Evolutionary conservation across 2,113 vertebrate genomes (phyloP).

Genomic region (Rutilus rutilus): DNA sequence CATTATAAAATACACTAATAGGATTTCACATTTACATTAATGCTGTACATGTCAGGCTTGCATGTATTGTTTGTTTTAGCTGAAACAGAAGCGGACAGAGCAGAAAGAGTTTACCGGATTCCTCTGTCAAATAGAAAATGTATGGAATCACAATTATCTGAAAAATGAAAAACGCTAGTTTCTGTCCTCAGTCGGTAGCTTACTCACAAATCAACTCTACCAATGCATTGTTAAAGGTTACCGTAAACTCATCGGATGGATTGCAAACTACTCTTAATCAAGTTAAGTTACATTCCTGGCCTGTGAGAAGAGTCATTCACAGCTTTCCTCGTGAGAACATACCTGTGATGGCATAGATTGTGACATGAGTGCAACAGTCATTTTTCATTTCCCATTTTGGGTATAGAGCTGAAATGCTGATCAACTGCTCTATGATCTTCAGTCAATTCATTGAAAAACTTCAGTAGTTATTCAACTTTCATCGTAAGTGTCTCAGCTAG

Average conservation of each 20-base stretch:
- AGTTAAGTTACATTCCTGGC: constrained; percentile 8
- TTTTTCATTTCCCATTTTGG: constrained; percentile 2
- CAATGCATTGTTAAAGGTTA: neutral
- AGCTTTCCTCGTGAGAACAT: neutral
- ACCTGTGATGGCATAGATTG: neutral
- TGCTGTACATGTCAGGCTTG: neutral
- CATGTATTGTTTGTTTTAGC: neutral
- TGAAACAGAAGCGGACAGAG: neutral
- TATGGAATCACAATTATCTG: constrained; percentile 16
- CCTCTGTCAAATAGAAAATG: neutral
- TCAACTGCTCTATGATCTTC: neutral
- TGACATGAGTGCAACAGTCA: neutral
- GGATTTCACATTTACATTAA: neutral
- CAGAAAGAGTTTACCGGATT: neutral
- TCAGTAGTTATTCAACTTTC: neutral
- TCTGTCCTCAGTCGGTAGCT: constrained; percentile 1
- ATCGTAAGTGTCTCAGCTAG: neutral
- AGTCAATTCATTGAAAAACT: neutral
- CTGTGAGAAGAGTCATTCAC: neutral
- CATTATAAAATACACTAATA: neutral
- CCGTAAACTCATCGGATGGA: constrained; percentile 35
- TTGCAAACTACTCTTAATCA: constrained; percentile 5
- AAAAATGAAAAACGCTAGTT: constrained; percentile 1
- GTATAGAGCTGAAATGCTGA: constrained; percentile 1
- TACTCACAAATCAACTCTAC: neutral